Evolutionary conservation across 2,888 invertebrate species (phyloP).

Genomic region (Hofmannophila pseudospretella): DNA sequence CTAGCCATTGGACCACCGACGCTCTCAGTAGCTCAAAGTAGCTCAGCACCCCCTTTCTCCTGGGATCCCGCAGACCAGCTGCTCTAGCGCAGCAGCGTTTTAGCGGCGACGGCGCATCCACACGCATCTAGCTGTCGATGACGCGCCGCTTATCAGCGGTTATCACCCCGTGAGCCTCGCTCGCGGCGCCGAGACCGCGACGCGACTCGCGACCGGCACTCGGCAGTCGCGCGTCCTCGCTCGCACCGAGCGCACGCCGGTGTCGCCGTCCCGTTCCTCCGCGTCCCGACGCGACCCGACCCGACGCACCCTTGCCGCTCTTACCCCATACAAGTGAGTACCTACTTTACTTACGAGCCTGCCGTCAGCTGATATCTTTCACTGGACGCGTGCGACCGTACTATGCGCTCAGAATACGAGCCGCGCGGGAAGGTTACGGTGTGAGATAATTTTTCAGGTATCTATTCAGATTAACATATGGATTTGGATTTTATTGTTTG

Average conservation of each 20-base stretch:
- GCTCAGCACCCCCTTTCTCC: too few species aligned
- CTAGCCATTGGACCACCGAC: too few species aligned
- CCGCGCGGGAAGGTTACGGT: slow-evolving; percentile 1
- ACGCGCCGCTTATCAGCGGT: slow-evolving; percentile 66
- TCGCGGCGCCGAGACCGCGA: slow-evolving; percentile 18
- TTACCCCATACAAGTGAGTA: neutral
- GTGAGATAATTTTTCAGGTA: slow-evolving; percentile 3
- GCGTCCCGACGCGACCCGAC: slow-evolving; percentile 10
- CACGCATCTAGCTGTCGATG: slow-evolving; percentile 31
- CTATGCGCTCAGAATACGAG: neutral
- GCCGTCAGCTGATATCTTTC: too few species aligned
- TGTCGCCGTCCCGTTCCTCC: slow-evolving; percentile 3
- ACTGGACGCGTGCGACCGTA: too few species aligned
- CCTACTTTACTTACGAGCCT: too few species aligned
- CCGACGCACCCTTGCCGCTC: neutral
- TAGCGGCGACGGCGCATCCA: slow-evolving; percentile 24
- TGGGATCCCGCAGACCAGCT: too few species aligned
- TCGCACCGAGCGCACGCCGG: slow-evolving; percentile 6
- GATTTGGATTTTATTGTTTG: slow-evolving; percentile 10
- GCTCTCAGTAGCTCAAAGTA: too few species aligned
- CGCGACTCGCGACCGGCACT: slow-evolving; percentile 22
- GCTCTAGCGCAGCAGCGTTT: slow-evolving; percentile 20
- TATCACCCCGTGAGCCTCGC: slow-evolving; percentile 64
- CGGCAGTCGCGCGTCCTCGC: slow-evolving; percentile 11
- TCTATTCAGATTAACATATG: slow-evolving; percentile 9